These are phyloP conservation scores for Passer domesticus DNA, from an alignment of 2,113 vertebrate genomes.

Conservation along the genomic window DNA sequence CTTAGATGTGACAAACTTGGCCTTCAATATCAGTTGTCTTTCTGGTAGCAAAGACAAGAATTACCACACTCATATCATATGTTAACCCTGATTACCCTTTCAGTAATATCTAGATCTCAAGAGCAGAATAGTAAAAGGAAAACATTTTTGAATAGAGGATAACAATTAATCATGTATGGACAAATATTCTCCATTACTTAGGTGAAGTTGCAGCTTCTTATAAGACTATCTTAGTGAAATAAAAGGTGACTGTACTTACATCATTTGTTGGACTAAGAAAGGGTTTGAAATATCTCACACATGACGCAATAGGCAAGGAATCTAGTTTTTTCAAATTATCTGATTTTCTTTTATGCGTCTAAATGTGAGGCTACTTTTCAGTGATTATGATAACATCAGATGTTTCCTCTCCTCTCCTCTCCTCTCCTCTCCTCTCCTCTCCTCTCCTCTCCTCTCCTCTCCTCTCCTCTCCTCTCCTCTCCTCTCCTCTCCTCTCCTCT, in stretches of 20 bases:
- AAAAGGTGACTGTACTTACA: not conserved
- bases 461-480: no score
- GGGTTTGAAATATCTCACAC: not conserved
- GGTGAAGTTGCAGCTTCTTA: not conserved
- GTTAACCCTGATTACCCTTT: not conserved
- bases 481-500: no score
- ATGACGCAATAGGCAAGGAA: not conserved
- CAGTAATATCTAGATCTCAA: not conserved
- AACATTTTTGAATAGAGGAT: not conserved
- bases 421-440: no score
- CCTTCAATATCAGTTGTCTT: not conserved
- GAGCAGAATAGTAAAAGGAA: not conserved
- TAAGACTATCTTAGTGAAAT: not conserved
- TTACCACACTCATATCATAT: not conserved
- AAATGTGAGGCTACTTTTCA: not conserved
- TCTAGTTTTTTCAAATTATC: not conserved
- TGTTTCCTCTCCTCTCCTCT: no score
- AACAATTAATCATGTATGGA: not conserved
- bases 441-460: no score
- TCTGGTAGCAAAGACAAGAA: not conserved
- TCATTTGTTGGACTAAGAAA: not conserved
- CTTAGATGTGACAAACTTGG: not conserved
- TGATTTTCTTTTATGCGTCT: not conserved
- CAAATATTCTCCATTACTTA: not conserved
- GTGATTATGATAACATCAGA: not conserved